Percentiles rank a stretch among this genome's conserved stretches.
These are phyloP conservation scores for Gastrophryne carolinensis DNA, from an alignment of 2,797 vertebrate genomes.

Conservation along the genomic window DNA sequence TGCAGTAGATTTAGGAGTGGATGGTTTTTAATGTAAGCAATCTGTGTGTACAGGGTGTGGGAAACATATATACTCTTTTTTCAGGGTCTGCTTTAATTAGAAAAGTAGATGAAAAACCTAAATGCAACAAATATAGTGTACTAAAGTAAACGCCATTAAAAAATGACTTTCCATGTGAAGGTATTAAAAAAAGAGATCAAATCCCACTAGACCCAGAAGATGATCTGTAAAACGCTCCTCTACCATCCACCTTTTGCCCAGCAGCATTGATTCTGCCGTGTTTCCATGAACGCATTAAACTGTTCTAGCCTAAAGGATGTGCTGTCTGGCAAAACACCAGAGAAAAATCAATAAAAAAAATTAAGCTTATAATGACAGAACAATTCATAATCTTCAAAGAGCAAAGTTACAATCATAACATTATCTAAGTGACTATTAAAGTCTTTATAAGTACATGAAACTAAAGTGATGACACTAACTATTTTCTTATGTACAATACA, in stretches of 20 bases:
- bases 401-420: not conserved
- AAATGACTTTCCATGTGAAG: not conserved
- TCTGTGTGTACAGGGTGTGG: no score
- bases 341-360: not conserved
- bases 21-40: no score
- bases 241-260: not conserved
- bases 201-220: not conserved
- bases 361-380: not conserved
- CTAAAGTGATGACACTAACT: not conserved
- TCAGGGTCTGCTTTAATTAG: no score
- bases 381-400: not conserved
- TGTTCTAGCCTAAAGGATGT: not conserved
- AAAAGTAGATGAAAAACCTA: no score
- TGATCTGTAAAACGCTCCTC: not conserved
- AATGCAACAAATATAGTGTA: not conserved
- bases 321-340: not conserved
- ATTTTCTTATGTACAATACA: no score
- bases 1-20: no score
- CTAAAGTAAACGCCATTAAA: not conserved
- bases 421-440: not conserved
- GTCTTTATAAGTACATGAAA: not conserved
- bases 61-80: no score
- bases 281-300: not conserved
- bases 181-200: not conserved
- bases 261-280: not conserved